Conservation (phyloP, 2,113 vertebrate genomes). For the Phalacrocorax pelagicus region DNA sequence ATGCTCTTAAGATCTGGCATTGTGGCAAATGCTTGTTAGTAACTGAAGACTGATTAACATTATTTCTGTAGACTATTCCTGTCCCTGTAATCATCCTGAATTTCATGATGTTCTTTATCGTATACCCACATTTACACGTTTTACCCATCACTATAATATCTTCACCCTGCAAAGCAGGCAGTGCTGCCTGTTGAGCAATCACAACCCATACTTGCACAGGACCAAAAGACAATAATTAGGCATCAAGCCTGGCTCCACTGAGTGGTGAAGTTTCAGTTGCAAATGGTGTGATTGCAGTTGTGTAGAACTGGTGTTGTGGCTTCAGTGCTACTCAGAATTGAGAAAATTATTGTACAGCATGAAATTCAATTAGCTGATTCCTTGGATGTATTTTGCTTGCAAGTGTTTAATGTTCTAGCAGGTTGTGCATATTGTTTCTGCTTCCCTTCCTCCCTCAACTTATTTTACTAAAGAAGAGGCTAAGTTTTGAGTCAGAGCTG, state of each 20-base stretch:
- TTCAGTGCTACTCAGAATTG: neutral
- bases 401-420: neutral
- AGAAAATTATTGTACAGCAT: neutral
- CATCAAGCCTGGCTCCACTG: neutral
- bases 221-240: neutral
- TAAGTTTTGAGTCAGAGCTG: neutral
- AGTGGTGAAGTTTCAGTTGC: neutral
- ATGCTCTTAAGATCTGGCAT: neutral
- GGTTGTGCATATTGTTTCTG: neutral
- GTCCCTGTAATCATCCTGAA: neutral
- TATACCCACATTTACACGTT: neutral
- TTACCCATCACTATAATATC: neutral
- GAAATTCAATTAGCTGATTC: neutral
- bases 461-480: neutral
- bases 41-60: neutral
- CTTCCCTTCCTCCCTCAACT: neutral
- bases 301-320: neutral
- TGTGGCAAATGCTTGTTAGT: neutral
- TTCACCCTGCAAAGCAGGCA: neutral
- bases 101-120: neutral
- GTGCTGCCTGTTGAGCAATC: neutral
- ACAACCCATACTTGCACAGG: neutral
- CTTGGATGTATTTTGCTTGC: neutral
- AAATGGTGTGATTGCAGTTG: neutral
- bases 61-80: neutral